Base-by-base conservation (phyloP, 1,140 invertebrate genomes). In the Tetragnatha versicolor region DNA sequence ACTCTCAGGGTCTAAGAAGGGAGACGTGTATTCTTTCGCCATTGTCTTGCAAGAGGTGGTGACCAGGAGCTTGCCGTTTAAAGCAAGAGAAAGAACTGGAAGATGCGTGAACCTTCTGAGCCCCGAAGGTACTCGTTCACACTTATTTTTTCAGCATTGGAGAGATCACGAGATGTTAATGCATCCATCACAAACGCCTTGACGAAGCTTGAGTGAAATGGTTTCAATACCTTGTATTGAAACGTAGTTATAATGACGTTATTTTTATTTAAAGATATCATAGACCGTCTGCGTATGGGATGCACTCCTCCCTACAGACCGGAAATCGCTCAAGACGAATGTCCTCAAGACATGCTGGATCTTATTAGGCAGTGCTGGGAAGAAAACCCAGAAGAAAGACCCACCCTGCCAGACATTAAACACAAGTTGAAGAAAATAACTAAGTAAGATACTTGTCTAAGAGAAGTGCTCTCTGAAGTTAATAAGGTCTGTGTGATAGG, bases 11-110 rank as follows among this genome's bases (percentile, higher is more conserved):
- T 92, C 92, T 1, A 92, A 93, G 83, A 94, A 93, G 82, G 94
- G 92, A 0, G 97, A 99, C 84, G 90, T 97, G 17, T 99, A 98
- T 85, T 94, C 94, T n/a, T 98, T 98, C 84, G 93, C 91, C 4
- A 92, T 99, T 53, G 91, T 99, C 45, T 88, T 98, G 10, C 98
- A 98, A 85, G 97, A 98, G 86, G 87, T 94, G 75, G 69, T 83
- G 2, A 83, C 83, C 7, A 76, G 83, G 61, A 81, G 63, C 12
- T 78, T 69, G 3, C 81, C 83, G 0, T 83, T 83, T 49, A 81
- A 83, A 39, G 45, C 42, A 9, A 49, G 39, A 31, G 47, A 65
- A 55, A 51, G 60, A 39, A 25, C 17, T 20, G 63, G 63, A 9
- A 58, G 31, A 37, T 31, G n/a, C 17, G 31, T 31, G 17, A 22